A percentile compares a stretch with the other conserved stretches of the same genome.
Conservation (phyloP, 2,797 vertebrate species). For the Poecilia wingei region DNA sequence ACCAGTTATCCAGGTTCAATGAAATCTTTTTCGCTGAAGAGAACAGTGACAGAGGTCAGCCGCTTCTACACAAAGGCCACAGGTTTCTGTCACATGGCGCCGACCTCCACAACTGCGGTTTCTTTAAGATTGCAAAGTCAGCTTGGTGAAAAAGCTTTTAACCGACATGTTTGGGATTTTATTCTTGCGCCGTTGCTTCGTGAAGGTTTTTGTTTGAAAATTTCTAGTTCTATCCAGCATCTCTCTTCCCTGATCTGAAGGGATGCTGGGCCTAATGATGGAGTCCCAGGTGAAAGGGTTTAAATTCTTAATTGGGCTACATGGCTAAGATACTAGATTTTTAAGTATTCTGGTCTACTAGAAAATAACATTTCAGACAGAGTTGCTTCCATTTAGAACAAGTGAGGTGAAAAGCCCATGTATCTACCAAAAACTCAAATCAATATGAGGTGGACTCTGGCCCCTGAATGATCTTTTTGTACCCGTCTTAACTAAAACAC, state of each 20-base stretch:
- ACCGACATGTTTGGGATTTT: neutral
- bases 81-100: slow-evolving; percentile 1
- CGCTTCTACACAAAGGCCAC: slow-evolving; percentile 22
- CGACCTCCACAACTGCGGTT: slow-evolving; percentile 8
- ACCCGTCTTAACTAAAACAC: slow-evolving; percentile 36
- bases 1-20: slow-evolving; percentile 52
- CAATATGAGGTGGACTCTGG: slow-evolving; percentile 64
- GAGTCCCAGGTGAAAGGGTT: neutral
- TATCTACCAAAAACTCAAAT: slow-evolving; percentile 26
- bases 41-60: slow-evolving; percentile 46
- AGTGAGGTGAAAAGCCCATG: neutral
- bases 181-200: neutral
- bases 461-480: slow-evolving; percentile 54
- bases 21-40: slow-evolving; percentile 42
- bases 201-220: neutral
- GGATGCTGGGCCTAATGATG: neutral
- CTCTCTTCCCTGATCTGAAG: neutral
- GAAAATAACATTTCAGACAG: neutral
- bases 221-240: neutral
- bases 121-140: slow-evolving; percentile 15
- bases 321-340: slow-evolving; percentile 43
- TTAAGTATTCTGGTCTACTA: neutral
- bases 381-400: slow-evolving; percentile 16
- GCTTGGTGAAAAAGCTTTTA: neutral
- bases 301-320: slow-evolving; percentile 20